Base-by-base conservation (phyloP, 1,140 invertebrate genomes). In the Babylonia areolata region DNA sequence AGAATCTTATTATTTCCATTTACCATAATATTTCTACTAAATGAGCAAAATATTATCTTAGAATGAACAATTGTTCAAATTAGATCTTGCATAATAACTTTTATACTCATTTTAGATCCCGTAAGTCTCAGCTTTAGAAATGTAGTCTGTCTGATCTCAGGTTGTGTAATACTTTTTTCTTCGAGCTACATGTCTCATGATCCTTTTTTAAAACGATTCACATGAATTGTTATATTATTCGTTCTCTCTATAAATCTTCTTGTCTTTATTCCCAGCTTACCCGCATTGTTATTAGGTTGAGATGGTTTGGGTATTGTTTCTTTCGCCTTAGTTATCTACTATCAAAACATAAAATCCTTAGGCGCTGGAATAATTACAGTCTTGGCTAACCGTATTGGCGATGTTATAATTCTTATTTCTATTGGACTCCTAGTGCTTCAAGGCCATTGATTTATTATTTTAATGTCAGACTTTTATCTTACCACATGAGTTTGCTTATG, bases 221-320 rank as follows among this genome's bases (percentile, higher is more conserved):
- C 69, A 17, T 84, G 81, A 42, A 0, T 84, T 1, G 31, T 84
- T 0, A 69, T 84, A 6, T 2, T 37, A 1, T 84, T 84, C 71
- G 81, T 84, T 20, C 15, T 71, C 20, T 84, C 81, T 51, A 84
- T 96, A 95, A 93, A 96, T 90, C 94, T 96, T 90, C 94, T 96
- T 95, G 96, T 96, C 96, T 94, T 96, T 93, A 95, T 95, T 17
- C 95, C 95, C 88, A 96, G 96, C 95, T 94, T 96, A 93, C 93
- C 96, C 94, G 95, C 94, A 92, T 96, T 96, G 95, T 95, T 96
- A 92, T 95, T 96, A 92, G 96, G 96, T 0, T 96, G 96, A 89
- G 96, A 96, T 96, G 96, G 96, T 0, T 95, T 96, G 93, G 96
- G 96, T 0, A 93, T 84, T 15, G n/a, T 64, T 1, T 84, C 81